phyloP scores from a whole-genome alignment of 2,797 vertebrate species.

The Acridotheres tristis region DNA sequence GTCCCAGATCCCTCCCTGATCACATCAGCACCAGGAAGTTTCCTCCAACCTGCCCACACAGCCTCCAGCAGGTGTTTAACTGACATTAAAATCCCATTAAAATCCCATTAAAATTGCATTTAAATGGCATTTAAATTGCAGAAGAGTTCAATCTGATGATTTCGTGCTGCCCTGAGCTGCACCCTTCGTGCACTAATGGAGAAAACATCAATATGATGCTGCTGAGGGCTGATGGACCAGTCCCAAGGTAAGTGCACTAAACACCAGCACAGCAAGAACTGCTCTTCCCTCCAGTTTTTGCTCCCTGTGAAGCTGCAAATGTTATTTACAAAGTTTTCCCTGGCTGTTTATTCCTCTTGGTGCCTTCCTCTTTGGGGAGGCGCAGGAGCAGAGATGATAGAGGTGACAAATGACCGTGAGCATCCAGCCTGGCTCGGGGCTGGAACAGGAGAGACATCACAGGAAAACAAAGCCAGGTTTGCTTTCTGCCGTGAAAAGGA shows the following conservation, averaged over 20 bases:
- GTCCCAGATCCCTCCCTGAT: not conserved
- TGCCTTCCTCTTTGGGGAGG: not conserved
- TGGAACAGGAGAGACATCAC: accelerated
- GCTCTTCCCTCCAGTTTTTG: not conserved
- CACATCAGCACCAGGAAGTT: not conserved
- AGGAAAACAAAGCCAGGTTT: not conserved
- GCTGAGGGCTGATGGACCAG: accelerated
- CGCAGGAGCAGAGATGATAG: not conserved
- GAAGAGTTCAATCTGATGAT: not conserved
- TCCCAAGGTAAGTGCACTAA: accelerated
- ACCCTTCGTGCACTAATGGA: accelerated
- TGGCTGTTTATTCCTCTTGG: not conserved
- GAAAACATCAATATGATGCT: not conserved
- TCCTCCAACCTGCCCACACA: not conserved
- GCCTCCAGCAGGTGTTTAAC: not conserved
- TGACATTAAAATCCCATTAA: not conserved
- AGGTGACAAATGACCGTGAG: not conserved
- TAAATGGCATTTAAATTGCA: not conserved
- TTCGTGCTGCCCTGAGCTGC: not conserved
- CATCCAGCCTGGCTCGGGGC: not conserved
- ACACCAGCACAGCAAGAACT: accelerated
- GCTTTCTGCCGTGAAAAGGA: not conserved
- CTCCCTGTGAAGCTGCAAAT: not conserved
- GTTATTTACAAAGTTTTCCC: not conserved
- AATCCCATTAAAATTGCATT: not conserved